Percentiles rank a stretch among this genome's conserved stretches.
Evolutionary conservation across 2,113 vertebrate species (phyloP).

Genomic region (Pterocles gutturalis): DNA sequence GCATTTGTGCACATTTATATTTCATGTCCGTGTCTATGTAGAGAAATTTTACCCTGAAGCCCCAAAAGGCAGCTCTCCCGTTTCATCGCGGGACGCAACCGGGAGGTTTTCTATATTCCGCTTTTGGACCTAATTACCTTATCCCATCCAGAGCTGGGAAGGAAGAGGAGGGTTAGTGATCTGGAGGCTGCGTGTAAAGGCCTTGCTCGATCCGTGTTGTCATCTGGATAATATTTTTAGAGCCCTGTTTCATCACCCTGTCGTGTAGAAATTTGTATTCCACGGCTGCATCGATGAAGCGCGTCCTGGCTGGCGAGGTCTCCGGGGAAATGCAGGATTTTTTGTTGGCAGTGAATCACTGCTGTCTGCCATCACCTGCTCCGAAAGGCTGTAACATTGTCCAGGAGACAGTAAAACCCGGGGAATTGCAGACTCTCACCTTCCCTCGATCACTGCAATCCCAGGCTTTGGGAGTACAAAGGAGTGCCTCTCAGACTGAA

Average conservation of each 20-base stretch:
- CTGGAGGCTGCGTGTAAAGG: neutral
- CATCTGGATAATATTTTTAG: neutral
- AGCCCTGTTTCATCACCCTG: neutral
- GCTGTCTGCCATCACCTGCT: neutral
- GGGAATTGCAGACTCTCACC: neutral
- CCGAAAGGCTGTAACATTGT: neutral
- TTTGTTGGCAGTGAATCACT: neutral
- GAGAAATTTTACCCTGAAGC: neutral
- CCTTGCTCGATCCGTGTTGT: fast-evolving
- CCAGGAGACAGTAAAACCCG: neutral
- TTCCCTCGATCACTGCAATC: neutral
- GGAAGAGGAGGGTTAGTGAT: neutral
- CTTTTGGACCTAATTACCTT: neutral
- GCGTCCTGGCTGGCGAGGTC: neutral
- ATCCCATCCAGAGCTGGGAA: neutral
- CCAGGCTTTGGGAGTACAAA: neutral
- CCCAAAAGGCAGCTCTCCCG: neutral
- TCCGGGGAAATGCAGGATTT: neutral
- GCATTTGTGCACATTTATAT: neutral
- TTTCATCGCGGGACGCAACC: neutral
- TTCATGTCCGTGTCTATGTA: neutral
- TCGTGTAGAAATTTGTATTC: neutral
- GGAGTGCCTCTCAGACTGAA: neutral
- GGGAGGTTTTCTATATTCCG: fast-evolving
- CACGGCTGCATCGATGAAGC: fast-evolving